Evolutionary conservation across 2,113 vertebrate species (phyloP), one percentile per base, ranked within the genome.

Genomic region (Epinephelus moara): DNA sequence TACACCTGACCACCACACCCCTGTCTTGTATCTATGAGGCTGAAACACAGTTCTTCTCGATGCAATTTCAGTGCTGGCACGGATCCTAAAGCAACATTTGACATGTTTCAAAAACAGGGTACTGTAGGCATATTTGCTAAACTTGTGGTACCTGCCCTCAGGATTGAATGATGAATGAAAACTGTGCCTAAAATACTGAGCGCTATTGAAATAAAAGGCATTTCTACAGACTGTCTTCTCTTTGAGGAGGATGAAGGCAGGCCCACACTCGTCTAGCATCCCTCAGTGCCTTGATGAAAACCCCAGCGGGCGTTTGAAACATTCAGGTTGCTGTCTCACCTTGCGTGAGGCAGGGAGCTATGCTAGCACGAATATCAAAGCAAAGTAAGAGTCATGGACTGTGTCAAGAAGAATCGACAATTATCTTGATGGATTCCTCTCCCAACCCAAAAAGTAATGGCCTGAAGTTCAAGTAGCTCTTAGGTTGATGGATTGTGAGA

Each of bases 261-360:
- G 93, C 53, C 91, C n/a, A 17, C 85, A 91, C 94, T 92, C 53
- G 91, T 83, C 89, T 21, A 60, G 66, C 80, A 90, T 92, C 92
- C 73, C 73, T 87, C 69, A 82, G 74, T 55, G 4, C 79, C 76
- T 78, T 71, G 64, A 87, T 88, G 60, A 82, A 86, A 90, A 77
- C 64, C 75, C 80, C 76, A 17, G 62, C 21, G 45, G 86, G 85
- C 80, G 78, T 87, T 87, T 80, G 63, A 88, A 87, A 80, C 78
- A 76, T 72, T 84, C 61, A 80, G 42, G 37, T 67, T 73, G 84
- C 70, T 50, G 56, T 77, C 67, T 88, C 52, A 77, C 71, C 75
- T 77, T 75, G 70, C 62, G 70, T 50, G 30, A 82, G 56, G 11
- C 57, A 52, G 61, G 45, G 68, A 70, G 70, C 83, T 80, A 40